phyloP scores from a whole-genome alignment of 2,797 vertebrate species.

The Danio aesculapii region DNA sequence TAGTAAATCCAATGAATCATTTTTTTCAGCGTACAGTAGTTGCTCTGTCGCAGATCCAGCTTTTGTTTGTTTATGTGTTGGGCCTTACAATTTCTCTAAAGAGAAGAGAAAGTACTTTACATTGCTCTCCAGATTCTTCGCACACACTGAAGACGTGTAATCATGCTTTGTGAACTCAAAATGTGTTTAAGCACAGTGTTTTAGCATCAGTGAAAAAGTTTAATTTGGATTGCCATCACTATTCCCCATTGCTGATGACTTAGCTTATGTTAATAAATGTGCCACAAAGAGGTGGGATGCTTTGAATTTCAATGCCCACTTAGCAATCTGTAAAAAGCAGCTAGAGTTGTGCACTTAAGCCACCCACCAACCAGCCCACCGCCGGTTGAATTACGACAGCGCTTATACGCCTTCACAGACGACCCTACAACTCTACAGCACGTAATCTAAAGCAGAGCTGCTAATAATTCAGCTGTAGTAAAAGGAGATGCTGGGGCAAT shows the following conservation, averaged over 20 bases:
- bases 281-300: conserved; percentile 44
- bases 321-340: conserved; percentile 42
- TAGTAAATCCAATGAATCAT: too few species aligned
- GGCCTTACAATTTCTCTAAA: background rate
- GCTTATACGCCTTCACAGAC: conserved; percentile 42
- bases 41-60: too few species aligned
- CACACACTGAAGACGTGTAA: background rate
- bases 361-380: conserved; percentile 59
- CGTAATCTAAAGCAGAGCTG: conserved; percentile 51
- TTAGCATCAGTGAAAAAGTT: background rate
- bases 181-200: background rate
- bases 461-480: conserved; percentile 58
- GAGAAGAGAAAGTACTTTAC: background rate
- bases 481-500: conserved; percentile 52
- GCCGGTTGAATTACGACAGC: conserved; percentile 42
- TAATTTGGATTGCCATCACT: background rate
- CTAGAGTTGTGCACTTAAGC: conserved; percentile 42
- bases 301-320: conserved; percentile 58
- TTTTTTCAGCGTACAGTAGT: too few species aligned
- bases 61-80: background rate
- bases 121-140: background rate
- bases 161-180: background rate
- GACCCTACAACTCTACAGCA: conserved; percentile 51
- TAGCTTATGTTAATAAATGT: conserved; percentile 36
- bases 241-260: conserved; percentile 8